These are phyloP conservation scores for Thunnus maccoyii DNA, from an alignment of 2,113 vertebrate genomes.

Conservation along the genomic window DNA sequence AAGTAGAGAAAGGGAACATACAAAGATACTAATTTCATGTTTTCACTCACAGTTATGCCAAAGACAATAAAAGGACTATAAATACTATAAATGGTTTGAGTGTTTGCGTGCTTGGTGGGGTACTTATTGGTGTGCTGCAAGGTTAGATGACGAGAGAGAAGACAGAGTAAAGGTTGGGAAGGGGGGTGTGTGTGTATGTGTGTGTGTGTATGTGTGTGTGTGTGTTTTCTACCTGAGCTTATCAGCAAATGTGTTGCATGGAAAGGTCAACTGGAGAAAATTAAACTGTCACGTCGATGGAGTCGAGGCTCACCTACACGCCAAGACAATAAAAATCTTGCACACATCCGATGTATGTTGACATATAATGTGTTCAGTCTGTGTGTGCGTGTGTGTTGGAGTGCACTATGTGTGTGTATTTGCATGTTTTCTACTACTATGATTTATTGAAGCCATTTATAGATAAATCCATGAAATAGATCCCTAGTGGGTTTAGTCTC, in stretches of 20 bases:
- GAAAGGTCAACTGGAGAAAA: conserved; percentile 58
- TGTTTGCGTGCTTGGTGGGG: not conserved
- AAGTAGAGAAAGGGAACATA: too few species aligned
- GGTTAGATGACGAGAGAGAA: not conserved
- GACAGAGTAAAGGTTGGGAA: not conserved
- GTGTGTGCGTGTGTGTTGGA: not conserved
- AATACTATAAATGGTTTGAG: too few species aligned
- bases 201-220: conserved; percentile 17
- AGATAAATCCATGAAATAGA: not conserved
- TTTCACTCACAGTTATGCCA: too few species aligned
- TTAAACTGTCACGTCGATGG: conserved; percentile 55
- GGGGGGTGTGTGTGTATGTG: not conserved
- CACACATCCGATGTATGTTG: conserved; percentile 1
- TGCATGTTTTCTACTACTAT: not conserved
- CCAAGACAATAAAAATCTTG: not conserved
- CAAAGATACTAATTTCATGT: too few species aligned
- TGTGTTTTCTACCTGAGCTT: conserved; percentile 25
- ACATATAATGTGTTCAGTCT: not conserved
- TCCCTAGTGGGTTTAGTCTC: not conserved
- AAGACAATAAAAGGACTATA: too few species aligned
- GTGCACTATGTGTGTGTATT: not conserved
- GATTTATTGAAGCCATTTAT: not conserved
- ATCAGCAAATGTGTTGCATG: conserved; percentile 33
- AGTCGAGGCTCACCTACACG: not conserved
- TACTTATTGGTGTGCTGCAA: conserved; percentile 7